Evolutionary conservation across 2,888 invertebrate species (phyloP), one percentile per base, ranked within the genome.

Genomic region (Dolichopus griseipennis): DNA sequence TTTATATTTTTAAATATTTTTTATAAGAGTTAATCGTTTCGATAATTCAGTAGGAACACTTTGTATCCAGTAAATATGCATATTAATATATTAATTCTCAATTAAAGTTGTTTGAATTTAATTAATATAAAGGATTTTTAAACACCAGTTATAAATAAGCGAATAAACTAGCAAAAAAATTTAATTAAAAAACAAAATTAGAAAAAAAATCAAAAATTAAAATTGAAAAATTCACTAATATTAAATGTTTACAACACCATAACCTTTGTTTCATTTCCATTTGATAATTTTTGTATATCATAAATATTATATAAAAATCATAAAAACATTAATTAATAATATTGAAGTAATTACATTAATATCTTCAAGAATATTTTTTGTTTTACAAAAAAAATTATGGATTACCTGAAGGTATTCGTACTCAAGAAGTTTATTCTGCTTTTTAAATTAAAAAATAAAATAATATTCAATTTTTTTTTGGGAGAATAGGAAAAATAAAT

Each of bases 391-490:
- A 18, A 12, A 52, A 52, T 18, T 18, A 52, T 52, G 9, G 52
- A 52, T 80, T 80, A 82, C 81, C 81, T 82, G 82, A 68, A 80
- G 74, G 74, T 78, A 81, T 74, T 82, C 82, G 76, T 80, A 80
- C 75, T 81, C 81, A 76, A 79, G 80, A 70, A 80, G 74, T 79
- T 81, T 81, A 71, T 77, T 78, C 82, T 82, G 77, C 78, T 72
- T 67, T 67, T 64, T 70, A 64, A 37, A 66, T 66, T 43, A 37
- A 66, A 64, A 65, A 65, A 66, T 64, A 37, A 41, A 66, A 68
- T 63, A 65, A 70, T 4, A 15, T 64, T 27, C 64, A 18, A 64
- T 33, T 8, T 27, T 64, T 20, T 27, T 64, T 67, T 65, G 22
- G 43, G 6, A 21, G 65, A 22, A 64, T 66, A 66, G 63, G 66